phyloP scores from a whole-genome alignment of 1,140 invertebrate genomes.

The Rhizoglyphus robini region DNA sequence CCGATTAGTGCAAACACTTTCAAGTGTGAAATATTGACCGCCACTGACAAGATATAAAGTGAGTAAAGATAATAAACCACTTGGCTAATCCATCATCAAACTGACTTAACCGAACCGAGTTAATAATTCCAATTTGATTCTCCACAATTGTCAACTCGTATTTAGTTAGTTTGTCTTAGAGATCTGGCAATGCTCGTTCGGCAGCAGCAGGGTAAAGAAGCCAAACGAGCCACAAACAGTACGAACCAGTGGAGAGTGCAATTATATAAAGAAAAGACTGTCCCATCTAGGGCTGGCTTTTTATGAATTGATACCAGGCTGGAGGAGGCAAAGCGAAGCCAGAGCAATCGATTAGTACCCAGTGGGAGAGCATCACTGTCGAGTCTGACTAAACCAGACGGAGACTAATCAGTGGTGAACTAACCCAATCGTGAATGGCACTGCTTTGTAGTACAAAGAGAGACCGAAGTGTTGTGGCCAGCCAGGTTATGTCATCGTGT shows the following conservation, averaged over 20 bases:
- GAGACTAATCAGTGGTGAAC: not conserved
- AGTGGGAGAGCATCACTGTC: not conserved
- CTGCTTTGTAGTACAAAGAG: slow-evolving; percentile 2
- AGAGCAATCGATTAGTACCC: not conserved
- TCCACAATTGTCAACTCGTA: not conserved
- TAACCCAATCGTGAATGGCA: not conserved
- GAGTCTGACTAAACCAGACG: not conserved
- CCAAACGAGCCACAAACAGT: no score
- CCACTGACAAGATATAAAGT: no score
- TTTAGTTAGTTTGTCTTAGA: not conserved
- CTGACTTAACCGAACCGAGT: no score
- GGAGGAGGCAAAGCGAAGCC: not conserved
- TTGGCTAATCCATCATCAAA: slow-evolving; percentile 7
- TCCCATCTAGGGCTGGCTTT: not conserved
- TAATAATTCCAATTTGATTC: slow-evolving; percentile 1
- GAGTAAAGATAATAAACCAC: not conserved
- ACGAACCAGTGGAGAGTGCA: no score
- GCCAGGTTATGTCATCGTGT: no score
- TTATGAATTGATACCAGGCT: not conserved
- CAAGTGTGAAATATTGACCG: not conserved
- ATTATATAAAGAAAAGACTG: no score
- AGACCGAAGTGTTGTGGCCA: no score
- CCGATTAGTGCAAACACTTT: no score
- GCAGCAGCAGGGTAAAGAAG: not conserved
- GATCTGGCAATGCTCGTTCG: not conserved